Percentiles rank a stretch among this genome's conserved stretches.
Evolutionary conservation across 2,113 vertebrate species (phyloP).

Genomic region (Corynorhinus townsendii): DNA sequence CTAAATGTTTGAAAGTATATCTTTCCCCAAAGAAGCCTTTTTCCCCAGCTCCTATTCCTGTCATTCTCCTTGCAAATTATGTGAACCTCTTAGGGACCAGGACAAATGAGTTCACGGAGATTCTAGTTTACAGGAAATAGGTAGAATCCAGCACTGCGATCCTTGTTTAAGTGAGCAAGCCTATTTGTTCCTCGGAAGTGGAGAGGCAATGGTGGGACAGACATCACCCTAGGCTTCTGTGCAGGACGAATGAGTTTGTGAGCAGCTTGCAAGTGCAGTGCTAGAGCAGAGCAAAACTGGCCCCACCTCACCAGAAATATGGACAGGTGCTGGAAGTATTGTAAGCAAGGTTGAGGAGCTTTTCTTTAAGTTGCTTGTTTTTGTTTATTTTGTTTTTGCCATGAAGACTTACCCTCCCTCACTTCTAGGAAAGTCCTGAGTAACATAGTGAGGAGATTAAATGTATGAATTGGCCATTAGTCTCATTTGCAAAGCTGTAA

Average conservation of each 20-base stretch:
- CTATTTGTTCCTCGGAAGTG: not conserved
- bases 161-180: not conserved
- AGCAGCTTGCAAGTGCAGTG: not conserved
- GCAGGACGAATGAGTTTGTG: not conserved
- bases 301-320: not conserved
- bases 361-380: not conserved
- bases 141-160: not conserved
- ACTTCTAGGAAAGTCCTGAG: not conserved
- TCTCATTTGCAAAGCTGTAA: not conserved
- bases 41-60: constrained; percentile 7
- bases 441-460: not conserved
- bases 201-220: not conserved
- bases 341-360: not conserved
- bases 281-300: not conserved
- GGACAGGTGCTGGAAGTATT: not conserved
- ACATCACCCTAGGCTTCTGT: not conserved
- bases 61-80: constrained; percentile 44
- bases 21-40: constrained; percentile 39
- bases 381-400: not conserved
- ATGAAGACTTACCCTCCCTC: not conserved
- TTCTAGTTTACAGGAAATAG: constrained; percentile 34
- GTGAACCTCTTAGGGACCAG: constrained; percentile 3
- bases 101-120: constrained; percentile 9
- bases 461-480: not conserved
- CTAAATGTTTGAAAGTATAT: constrained; percentile 62